Base-by-base conservation (phyloP, 2,113 vertebrate species). In the Callocephalon fimbriatum region DNA sequence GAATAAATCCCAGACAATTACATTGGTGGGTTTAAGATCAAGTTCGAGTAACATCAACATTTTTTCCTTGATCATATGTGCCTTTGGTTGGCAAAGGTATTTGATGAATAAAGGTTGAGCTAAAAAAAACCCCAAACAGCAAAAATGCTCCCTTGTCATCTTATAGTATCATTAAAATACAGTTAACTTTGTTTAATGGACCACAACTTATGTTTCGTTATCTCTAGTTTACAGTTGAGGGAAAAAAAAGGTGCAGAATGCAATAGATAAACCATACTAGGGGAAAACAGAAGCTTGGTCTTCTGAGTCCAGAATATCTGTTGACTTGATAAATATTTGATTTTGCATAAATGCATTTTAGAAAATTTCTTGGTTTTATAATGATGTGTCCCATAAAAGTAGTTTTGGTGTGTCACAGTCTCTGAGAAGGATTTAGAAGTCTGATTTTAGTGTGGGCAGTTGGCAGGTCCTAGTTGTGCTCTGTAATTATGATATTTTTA, bases 101-200 rank as follows among this genome's bases (percentile, higher is more conserved):
- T 81, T 72, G 16, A 75, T 31, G 54, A 48, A 51, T 54, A 90
- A 67, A 82, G 7, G 17, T 8, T n/a, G 10, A 71, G 2, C 1
- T 15, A 18, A 56, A 78, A 77, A 42, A 74, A 65, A n/a, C 6
- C 0, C 20, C 32, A 22, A 22, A 27, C 0, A 65, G 4, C 0
- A 47, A 54, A 74, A 51, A 73, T 22, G 0, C 0, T 6, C 15
- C 1, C 32, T 82, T 53, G 1, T 63, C 10, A 44, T 76, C 29
- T 79, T 79, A 16, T 4, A 61, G 12, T 25, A 48, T 8, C 7
- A 16, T 10, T 86, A 9, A 59, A 90, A 79, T 45, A 58, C 16
- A 82, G 10, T 26, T 54, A 4, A 10, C 71, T 58, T 87, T 90
- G 15, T 44, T 82, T 70, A 66, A 65, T 42, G 15, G 9, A 35